phyloP scores from a whole-genome alignment of 2,888 invertebrate genomes.

The Ophion slaviceki region DNA sequence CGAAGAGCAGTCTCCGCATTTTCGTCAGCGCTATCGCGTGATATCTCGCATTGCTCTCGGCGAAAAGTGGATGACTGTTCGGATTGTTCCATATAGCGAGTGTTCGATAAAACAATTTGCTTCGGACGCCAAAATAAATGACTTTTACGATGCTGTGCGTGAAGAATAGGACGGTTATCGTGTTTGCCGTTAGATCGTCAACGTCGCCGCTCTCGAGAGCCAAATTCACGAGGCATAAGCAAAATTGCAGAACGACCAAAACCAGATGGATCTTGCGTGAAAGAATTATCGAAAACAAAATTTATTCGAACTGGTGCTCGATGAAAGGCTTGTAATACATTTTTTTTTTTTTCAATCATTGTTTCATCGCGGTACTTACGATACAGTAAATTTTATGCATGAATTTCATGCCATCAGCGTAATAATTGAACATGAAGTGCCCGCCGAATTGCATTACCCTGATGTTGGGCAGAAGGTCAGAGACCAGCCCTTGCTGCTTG shows the following conservation, averaged over 20 bases:
- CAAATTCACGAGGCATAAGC: conserved; percentile 88
- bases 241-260: conserved; percentile 87
- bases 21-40: conserved; percentile 90
- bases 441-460: conserved; percentile 91
- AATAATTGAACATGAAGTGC: conserved; percentile 92
- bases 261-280: conserved; percentile 85
- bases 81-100: conserved; percentile 93
- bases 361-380: conserved; percentile 74
- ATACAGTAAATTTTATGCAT: conserved; percentile 81
- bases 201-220: conserved; percentile 90
- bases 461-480: conserved; percentile 93
- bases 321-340: too few species aligned
- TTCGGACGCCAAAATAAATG: conserved; percentile 89
- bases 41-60: conserved; percentile 92
- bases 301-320: background rate
- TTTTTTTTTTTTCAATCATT: too few species aligned
- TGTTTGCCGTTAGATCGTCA: conserved; percentile 89
- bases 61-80: conserved; percentile 92
- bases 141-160: conserved; percentile 91
- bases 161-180: conserved; percentile 93
- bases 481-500: conserved; percentile 89
- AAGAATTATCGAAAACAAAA: conserved; percentile 9
- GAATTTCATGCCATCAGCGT: conserved; percentile 83
- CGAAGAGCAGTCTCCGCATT: conserved; percentile 89
- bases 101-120: conserved; percentile 91